Percentiles rank a stretch among this genome's conserved stretches.
These are phyloP conservation scores for Lophotis ruficrista DNA, from an alignment of 2,113 vertebrate genomes.

Conservation along the genomic window DNA sequence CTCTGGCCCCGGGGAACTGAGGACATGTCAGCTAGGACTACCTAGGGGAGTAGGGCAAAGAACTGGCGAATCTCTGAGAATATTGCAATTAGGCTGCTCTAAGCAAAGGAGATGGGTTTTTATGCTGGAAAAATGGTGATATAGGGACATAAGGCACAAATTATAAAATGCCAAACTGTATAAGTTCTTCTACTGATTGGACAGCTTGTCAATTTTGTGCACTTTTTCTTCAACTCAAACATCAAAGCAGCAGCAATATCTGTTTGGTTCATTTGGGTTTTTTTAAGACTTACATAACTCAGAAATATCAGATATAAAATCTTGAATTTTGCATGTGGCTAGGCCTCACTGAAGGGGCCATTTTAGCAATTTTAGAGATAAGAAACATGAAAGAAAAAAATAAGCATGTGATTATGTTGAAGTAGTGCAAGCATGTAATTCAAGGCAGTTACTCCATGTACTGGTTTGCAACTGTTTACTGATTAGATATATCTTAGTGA, in stretches of 20 bases:
- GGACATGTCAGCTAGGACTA: not conserved
- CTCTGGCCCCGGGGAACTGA: not conserved
- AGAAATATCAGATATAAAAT: not conserved
- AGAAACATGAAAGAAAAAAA: not conserved
- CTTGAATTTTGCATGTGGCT: not conserved
- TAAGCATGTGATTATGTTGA: not conserved
- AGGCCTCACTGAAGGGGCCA: not conserved
- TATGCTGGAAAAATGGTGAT: not conserved
- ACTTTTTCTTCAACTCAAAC: not conserved
- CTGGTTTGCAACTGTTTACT: not conserved
- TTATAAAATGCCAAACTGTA: not conserved
- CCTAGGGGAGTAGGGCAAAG: not conserved
- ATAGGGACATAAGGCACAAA: not conserved
- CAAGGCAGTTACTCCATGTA: not conserved
- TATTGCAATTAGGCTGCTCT: not conserved
- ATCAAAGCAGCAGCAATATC: not conserved
- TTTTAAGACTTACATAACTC: not conserved
- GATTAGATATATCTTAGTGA: not conserved
- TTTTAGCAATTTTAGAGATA: not conserved
- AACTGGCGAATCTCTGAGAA: not conserved
- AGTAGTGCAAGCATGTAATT: not conserved
- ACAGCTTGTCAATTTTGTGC: not conserved
- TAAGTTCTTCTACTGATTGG: not conserved
- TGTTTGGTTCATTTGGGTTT: not conserved
- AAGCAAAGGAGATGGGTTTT: not conserved